These are phyloP conservation scores for Capitulum mitella DNA, from an alignment of 2,888 invertebrate genomes.

Conservation along the genomic window DNA sequence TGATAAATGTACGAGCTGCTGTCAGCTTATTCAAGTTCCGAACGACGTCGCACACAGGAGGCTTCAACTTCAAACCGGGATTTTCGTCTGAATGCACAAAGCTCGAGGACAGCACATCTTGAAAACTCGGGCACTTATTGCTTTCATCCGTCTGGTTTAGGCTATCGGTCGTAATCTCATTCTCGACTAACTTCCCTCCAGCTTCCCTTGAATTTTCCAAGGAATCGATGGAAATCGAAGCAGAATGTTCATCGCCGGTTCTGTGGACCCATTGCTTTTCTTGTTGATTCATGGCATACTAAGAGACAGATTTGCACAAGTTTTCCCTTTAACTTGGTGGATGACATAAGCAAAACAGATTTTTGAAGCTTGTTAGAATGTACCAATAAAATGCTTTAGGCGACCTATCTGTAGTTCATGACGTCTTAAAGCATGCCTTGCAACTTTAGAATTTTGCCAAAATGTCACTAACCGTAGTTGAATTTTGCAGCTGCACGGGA, in stretches of 20 bases:
- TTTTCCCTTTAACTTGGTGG: too few relatives aligned
- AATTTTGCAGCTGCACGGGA: too few relatives aligned
- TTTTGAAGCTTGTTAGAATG: too few relatives aligned
- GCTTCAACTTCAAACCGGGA: neutral
- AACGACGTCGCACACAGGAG: neutral
- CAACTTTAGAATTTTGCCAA: too few relatives aligned
- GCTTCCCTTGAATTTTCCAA: neutral
- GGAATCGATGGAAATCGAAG: neutral
- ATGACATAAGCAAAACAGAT: too few relatives aligned
- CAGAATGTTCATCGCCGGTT: neutral
- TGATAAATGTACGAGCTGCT: neutral
- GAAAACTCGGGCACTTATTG: neutral
- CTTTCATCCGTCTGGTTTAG: neutral
- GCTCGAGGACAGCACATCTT: neutral
- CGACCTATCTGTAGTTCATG: too few relatives aligned
- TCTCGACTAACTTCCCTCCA: too few relatives aligned
- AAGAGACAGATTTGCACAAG: too few relatives aligned
- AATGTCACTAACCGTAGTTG: too few relatives aligned
- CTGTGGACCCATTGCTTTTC: too few relatives aligned
- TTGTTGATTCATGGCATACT: neutral
- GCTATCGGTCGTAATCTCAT: neutral
- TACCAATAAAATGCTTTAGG: too few relatives aligned
- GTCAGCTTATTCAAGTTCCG: neutral
- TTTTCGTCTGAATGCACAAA: neutral
- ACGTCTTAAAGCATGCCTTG: too few relatives aligned